Percentiles rank a stretch among this genome's conserved stretches.
phyloP scores from a whole-genome alignment of 2,113 vertebrate genomes.

The Pica pica region DNA sequence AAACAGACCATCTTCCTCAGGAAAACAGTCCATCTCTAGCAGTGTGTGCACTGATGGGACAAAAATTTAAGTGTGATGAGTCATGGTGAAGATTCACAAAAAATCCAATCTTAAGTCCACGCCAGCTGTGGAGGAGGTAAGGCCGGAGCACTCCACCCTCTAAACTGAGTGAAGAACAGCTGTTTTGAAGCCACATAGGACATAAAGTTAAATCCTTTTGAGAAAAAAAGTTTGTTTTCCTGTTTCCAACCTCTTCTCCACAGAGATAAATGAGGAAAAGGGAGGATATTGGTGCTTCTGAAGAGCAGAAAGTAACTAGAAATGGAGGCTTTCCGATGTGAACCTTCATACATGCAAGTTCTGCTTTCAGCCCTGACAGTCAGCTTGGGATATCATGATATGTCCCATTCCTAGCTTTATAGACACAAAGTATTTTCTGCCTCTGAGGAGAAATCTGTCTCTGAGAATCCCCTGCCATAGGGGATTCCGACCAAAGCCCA shows the following conservation, averaged over 20 bases:
- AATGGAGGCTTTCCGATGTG: not conserved
- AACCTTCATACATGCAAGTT: not conserved
- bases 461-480: too few species aligned
- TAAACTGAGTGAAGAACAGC: not conserved
- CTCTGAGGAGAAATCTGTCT: not conserved
- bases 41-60: not conserved
- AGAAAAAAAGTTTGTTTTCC: not conserved
- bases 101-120: not conserved
- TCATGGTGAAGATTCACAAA: not conserved
- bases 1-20: not conserved
- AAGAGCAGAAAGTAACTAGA: not conserved
- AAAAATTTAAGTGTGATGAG: not conserved
- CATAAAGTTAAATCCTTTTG: not conserved
- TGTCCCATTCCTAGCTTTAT: not conserved
- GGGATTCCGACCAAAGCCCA: not conserved
- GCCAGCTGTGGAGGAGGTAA: not conserved
- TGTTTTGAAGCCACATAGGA: not conserved
- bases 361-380: accelerated
- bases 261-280: not conserved
- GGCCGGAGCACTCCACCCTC: not conserved
- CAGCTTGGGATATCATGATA: not conserved
- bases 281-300: not conserved
- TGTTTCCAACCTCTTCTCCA: not conserved
- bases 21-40: not conserved
- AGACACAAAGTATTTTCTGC: not conserved